Base-by-base conservation (phyloP, 2,113 vertebrate species). In the Hemibagrus wyckioides region DNA sequence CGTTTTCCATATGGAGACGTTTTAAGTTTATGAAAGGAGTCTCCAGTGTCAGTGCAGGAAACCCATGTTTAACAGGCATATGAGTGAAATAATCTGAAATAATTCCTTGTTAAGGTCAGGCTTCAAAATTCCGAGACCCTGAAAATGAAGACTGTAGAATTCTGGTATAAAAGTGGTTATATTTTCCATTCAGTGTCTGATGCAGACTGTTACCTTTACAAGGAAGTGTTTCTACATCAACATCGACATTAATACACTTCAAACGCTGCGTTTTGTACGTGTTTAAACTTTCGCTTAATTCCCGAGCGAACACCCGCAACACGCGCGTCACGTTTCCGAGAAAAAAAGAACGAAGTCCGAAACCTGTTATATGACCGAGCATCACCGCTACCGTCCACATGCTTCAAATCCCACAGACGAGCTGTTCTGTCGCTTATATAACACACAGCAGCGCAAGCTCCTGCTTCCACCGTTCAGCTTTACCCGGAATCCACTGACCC, bases 341-440 rank as follows among this genome's bases (percentile, higher is more conserved):
- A 83, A 82, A 80, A 79, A 71, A 83, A 82, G 71, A 79, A 59
- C 25, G 33, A 77, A 90, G 80, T 85, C 87, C 65, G 71, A 90
- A 90, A 54, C 61, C 80, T 82, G 52, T 86, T 86, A 85, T 19
- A 85, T 76, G 85, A 88, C 36, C 76, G 67, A 83, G 80, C 61
- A 9, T 19, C 67, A 33, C 59, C 65, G 75, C 83, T 50, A 25
- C 39, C 17, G 33, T 86, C 84, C 81, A 21, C 63, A 80, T 61
- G 50, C 71, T 65, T 67, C 83, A 28, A 83, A 76, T 90, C 80
- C 63, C 25, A 33, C 33, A 82, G 82, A 88, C 85, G 69, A 88
- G 85, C 80, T 48, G 19, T 84, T 73, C 48, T 21, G 63, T 17
- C 57, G 50, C 50, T 90, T 88, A 90, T 88, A 85, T 90, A 90